Conservation (phyloP, 2,888 invertebrate genomes). For the Limnephilus auricula region DNA sequence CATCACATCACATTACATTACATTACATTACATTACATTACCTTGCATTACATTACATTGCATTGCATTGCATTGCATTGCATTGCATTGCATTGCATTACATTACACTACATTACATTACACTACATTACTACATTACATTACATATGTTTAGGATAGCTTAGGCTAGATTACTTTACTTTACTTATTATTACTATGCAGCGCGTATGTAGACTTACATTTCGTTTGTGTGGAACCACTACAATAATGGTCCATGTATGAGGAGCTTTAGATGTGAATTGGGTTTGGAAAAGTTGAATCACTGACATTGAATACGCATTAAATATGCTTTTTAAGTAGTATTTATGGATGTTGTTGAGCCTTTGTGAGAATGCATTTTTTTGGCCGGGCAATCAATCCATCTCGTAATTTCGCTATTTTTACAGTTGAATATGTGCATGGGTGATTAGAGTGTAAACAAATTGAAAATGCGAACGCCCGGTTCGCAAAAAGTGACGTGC, state of each 20-base stretch:
- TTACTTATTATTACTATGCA: no score
- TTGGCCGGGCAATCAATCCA: background rate
- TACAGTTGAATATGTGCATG: background rate
- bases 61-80: no score
- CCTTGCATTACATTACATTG: no score
- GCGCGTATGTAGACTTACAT: no score
- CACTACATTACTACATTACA: no score
- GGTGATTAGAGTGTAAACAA: background rate
- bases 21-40: no score
- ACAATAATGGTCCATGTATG: background rate
- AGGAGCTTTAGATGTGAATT: background rate
- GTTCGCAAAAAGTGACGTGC: background rate
- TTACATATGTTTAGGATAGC: no score
- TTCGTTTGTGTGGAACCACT: no score
- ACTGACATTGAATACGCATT: background rate
- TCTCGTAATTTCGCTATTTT: background rate
- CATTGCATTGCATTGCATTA: no score
- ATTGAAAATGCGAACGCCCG: background rate
- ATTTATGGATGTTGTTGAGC: background rate
- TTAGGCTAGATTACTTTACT: no score
- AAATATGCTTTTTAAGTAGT: background rate
- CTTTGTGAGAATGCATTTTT: background rate
- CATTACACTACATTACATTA: no score
- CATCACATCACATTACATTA: no score
- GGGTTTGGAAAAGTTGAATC: conserved; percentile 5